A percentile compares a stretch with the other conserved stretches of the same genome.
These are phyloP conservation scores for Drosophila falleni DNA, from an alignment of 2,888 invertebrate species.

Conservation along the genomic window DNA sequence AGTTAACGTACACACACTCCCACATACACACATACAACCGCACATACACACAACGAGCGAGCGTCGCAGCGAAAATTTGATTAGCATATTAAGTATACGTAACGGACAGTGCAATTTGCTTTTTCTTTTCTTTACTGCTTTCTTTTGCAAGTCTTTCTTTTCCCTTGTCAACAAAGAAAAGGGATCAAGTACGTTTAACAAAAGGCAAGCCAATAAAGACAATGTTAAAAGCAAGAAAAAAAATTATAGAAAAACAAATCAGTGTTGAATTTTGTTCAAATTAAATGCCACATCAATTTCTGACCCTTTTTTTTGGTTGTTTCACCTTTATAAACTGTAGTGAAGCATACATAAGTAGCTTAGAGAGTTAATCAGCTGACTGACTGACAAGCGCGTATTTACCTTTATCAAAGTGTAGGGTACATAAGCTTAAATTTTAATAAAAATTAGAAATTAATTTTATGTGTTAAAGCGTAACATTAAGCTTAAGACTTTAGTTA, in stretches of 20 bases:
- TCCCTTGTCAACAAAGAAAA: conserved; percentile 12
- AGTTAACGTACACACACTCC: conserved; percentile 21
- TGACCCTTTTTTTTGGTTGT: conserved; percentile 28
- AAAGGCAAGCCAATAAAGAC: conserved; percentile 1
- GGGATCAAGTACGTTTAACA: conserved; percentile 7
- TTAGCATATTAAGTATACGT: conserved; percentile 71
- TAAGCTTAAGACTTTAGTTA: too few relatives aligned
- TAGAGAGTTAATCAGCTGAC: conserved; percentile 38
- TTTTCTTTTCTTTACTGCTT: conserved; percentile 5
- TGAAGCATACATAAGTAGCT: conserved; percentile 37
- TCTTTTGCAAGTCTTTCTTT: background rate
- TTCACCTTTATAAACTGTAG: conserved; percentile 20
- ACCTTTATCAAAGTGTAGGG: conserved; percentile 27
- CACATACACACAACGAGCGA: conserved; percentile 1
- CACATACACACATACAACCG: conserved; percentile 6
- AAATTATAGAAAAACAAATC: conserved; percentile 32
- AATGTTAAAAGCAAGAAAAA: conserved; percentile 12
- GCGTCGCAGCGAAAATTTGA: conserved; percentile 45
- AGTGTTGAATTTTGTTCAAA: conserved; percentile 56
- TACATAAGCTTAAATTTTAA: background rate
- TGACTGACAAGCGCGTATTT: conserved; percentile 16
- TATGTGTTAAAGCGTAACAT: background rate
- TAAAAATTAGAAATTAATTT: background rate
- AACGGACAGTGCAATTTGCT: conserved; percentile 32
- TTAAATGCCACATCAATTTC: conserved; percentile 29